These are phyloP conservation scores for Trichogramma evanescens DNA, from an alignment of 2,888 invertebrate species.

Conservation along the genomic window DNA sequence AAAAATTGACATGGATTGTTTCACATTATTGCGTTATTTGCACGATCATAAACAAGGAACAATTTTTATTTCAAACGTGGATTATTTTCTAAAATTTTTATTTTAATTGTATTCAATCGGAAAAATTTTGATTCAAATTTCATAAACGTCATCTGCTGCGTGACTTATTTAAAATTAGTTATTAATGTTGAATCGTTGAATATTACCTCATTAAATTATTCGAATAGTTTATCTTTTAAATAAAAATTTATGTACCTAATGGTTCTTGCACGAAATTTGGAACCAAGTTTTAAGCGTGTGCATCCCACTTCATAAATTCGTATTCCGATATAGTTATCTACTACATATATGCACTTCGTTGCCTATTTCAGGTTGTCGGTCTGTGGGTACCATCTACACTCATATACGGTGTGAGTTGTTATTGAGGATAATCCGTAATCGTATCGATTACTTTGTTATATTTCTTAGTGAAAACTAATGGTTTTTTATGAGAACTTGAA, in stretches of 20 bases:
- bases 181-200: not conserved
- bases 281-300: not conserved
- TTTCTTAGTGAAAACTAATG: too few species aligned
- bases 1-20: constrained; percentile 3
- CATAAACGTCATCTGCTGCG: not conserved
- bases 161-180: not conserved
- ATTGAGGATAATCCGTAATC: too few species aligned
- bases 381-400: too few species aligned
- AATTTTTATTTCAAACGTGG: not conserved
- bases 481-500: too few species aligned
- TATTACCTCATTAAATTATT: not conserved
- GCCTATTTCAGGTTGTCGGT: too few species aligned
- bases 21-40: not conserved
- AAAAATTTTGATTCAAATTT: not conserved
- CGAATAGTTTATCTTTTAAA: not conserved
- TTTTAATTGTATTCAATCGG: not conserved
- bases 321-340: too few species aligned
- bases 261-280: not conserved
- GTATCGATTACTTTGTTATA: too few species aligned
- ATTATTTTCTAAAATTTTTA: not conserved
- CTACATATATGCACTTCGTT: too few species aligned
- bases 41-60: not conserved
- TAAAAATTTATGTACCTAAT: not conserved
- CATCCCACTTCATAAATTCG: too few species aligned
- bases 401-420: too few species aligned